Conservation (phyloP, 2,888 invertebrate species). For the Callosobruchus maculatus region DNA sequence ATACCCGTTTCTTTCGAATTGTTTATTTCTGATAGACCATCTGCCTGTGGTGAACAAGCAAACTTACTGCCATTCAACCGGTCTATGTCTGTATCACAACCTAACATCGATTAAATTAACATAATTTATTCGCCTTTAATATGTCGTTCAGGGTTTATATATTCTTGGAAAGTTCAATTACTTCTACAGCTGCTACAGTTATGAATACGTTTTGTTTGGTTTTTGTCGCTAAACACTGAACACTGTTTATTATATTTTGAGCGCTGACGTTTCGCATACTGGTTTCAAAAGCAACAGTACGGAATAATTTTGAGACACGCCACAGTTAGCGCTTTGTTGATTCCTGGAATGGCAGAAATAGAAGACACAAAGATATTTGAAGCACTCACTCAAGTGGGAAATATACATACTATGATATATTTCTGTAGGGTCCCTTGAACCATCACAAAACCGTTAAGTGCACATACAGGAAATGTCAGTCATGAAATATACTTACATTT, state of each 20-base stretch:
- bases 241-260: not conserved
- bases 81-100: not conserved
- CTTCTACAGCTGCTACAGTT: not conserved
- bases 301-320: not conserved
- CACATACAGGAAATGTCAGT: no score
- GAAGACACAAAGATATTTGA: not conserved
- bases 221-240: not conserved
- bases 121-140: not conserved
- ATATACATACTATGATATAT: no score
- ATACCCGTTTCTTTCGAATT: not conserved
- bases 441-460: no score
- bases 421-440: no score
- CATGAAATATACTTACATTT: no score
- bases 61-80: not conserved
- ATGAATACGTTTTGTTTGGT: not conserved
- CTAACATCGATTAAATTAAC: not conserved
- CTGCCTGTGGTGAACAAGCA: not conserved
- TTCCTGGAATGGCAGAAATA: not conserved
- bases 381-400: no score
- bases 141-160: not conserved
- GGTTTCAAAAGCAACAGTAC: not conserved
- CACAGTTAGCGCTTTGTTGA: not conserved
- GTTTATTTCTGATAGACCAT: not conserved
- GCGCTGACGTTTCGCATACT: not conserved
- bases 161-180: not conserved